These are phyloP conservation scores for Tetramorium alpestre DNA, from an alignment of 1,140 invertebrate genomes.

Conservation along the genomic window DNA sequence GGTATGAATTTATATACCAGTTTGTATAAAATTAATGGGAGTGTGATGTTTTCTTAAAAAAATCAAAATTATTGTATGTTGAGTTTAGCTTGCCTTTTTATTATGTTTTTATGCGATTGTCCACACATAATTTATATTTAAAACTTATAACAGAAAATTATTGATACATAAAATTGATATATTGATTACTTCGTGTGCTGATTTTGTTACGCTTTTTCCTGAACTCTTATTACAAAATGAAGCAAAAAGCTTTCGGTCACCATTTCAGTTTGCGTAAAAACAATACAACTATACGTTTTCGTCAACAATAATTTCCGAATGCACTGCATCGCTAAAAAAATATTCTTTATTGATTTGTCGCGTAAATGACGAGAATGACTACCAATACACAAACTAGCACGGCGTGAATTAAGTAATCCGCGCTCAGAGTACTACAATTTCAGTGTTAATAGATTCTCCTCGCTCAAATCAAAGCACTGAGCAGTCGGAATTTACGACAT, in stretches of 20 bases:
- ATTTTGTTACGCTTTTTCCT: constrained; percentile 12
- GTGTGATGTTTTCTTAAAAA: neutral
- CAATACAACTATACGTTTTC: constrained; percentile 25
- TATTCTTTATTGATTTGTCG: constrained; percentile 5
- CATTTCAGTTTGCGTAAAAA: constrained; percentile 18
- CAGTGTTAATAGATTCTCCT: constrained; percentile 34
- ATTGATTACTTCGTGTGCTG: constrained; percentile 10
- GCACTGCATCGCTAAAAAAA: neutral
- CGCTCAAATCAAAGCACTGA: neutral
- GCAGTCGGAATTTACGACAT: constrained; percentile 12
- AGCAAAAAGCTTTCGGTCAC: constrained; percentile 6
- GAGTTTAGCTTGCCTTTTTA: constrained; percentile 30
- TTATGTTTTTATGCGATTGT: neutral
- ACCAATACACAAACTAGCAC: neutral
- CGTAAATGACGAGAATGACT: neutral
- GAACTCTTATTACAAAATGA: neutral
- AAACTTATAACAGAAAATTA: neutral
- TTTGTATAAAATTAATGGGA: neutral
- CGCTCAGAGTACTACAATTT: neutral
- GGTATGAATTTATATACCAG: neutral
- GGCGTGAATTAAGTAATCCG: constrained; percentile 16
- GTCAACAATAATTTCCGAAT: neutral
- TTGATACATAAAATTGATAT: neutral
- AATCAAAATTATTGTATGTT: neutral
- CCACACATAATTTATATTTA: neutral